A percentile compares a stretch with the other conserved stretches of the same genome.
Conservation (phyloP, 2,113 vertebrate genomes). For the Callospermophilus lateralis region DNA sequence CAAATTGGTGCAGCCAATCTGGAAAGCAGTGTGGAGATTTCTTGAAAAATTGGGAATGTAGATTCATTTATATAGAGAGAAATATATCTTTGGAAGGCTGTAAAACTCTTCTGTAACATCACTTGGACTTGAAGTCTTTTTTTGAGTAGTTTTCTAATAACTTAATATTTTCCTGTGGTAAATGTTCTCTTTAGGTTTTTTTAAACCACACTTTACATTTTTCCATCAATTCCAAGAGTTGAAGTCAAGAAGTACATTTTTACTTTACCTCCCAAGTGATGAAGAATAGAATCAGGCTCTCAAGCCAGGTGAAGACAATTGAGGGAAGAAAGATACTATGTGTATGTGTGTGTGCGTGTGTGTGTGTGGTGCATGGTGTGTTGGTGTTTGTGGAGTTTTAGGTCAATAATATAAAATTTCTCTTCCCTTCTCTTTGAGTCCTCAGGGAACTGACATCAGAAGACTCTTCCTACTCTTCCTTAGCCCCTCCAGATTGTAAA, state of each 20-base stretch:
- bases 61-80: neutral
- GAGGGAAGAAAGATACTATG: neutral
- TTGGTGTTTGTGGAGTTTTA: neutral
- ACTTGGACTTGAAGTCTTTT: neutral
- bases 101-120: neutral
- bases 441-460: neutral
- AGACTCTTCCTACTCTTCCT: neutral
- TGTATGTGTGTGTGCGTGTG: neutral
- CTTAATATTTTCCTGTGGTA: neutral
- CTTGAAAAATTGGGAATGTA: too few species aligned
- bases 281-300: neutral
- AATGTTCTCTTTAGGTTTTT: neutral
- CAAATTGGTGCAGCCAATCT: too few species aligned
- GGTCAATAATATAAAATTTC: neutral
- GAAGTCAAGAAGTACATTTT: neutral
- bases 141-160: neutral
- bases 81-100: neutral
- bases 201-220: neutral
- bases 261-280: neutral
- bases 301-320: neutral
- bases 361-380: neutral
- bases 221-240: neutral
- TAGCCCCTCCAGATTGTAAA: neutral
- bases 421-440: neutral
- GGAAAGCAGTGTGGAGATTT: too few species aligned